Evolutionary conservation across 2,797 vertebrate species (phyloP), one percentile per base, ranked within the genome.

Genomic region (Coreius guichenoti): DNA sequence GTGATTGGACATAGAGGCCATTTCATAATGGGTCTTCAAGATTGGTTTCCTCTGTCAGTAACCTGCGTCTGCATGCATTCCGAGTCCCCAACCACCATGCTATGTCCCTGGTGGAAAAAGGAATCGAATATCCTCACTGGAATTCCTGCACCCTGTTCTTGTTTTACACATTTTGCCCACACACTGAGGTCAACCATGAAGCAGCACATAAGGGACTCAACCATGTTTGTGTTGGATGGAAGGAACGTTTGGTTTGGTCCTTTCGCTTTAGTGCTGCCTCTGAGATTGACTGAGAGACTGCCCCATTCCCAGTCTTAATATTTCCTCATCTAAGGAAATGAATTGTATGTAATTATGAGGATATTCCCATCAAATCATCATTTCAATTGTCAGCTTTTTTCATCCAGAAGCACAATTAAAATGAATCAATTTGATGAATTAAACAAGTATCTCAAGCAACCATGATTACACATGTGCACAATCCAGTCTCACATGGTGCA

Each of bases 321-420:
- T 95, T 95, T 95, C 92, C 93, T 89, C 92, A 91, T 90, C 92
- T 90, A 93, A 90, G 94, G 93, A 95, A 95, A 96, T 81, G 82
- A 94, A 91, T 92, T 95, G 93, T 94, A 94, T 95, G 94, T 95
- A 94, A 95, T 95, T 94, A 93, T 93, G 92, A 94, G 93, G 94
- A 93, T 92, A 90, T 89, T 90, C 92, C 87, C 91, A 91, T 90
- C 87, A 90, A 92, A 94, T 92, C 77, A 89, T 94, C 93, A 94
- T 92, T 90, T 91, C 89, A 36, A 92, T 93, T 92, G 93, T 92
- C 94, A 93, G 93, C 94, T 94, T 94, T 95, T 58, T 93, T 77
- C 90, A 92, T 90, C 91, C 91, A 94, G 94, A 95, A 95, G 95
- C 93, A 93, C 90, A 90, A 91, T 92, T 93, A 94, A 96, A 95